Percentiles rank a stretch among this genome's conserved stretches.
These are phyloP conservation scores for Palythoa grandis DNA, from an alignment of 92 coral and sea anemone genomes.

Conservation along the genomic window DNA sequence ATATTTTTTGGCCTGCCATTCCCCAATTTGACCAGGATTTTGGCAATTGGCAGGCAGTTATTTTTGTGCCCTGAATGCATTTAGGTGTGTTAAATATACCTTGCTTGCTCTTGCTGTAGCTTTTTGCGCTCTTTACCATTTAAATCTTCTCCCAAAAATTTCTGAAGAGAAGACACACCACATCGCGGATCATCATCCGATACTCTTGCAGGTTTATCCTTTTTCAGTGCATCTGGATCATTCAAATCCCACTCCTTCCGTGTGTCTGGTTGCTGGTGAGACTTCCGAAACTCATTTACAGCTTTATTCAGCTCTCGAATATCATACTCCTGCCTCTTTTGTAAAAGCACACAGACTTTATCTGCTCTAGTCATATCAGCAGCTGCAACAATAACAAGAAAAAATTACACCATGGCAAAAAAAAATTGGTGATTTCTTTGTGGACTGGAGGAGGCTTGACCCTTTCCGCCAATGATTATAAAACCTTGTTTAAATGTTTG, in stretches of 20 bases:
- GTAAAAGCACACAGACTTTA: constrained; percentile 87
- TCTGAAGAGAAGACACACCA: constrained; percentile 93
- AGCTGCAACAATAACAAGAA: constrained; percentile 55
- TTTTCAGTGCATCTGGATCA: constrained; percentile 94
- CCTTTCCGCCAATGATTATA: too few species aligned
- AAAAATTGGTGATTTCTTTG: too few species aligned
- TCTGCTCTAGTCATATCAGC: constrained; percentile 95
- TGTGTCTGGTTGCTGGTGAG: constrained; percentile 85
- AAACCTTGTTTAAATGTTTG: too few species aligned
- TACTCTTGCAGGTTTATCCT: constrained; percentile 97
- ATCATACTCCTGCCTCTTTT: constrained; percentile 94
- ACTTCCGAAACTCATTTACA: constrained; percentile 77
- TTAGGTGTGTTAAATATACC: constrained; percentile 49
- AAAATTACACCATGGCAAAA: too few species aligned
- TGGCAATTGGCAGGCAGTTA: too few species aligned
- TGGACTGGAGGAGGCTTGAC: too few species aligned
- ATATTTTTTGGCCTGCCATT: too few species aligned
- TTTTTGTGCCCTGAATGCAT: too few species aligned
- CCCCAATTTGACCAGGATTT: too few species aligned
- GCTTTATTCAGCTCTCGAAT: constrained; percentile 93
- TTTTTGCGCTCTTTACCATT: constrained; percentile 81
- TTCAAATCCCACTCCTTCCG: constrained; percentile 95
- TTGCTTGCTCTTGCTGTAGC: constrained; percentile 94
- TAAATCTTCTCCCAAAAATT: constrained; percentile 95
- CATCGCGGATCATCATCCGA: constrained; percentile 97